These are phyloP conservation scores for Trinectes maculatus DNA, from an alignment of 2,113 vertebrate species.

Conservation along the genomic window DNA sequence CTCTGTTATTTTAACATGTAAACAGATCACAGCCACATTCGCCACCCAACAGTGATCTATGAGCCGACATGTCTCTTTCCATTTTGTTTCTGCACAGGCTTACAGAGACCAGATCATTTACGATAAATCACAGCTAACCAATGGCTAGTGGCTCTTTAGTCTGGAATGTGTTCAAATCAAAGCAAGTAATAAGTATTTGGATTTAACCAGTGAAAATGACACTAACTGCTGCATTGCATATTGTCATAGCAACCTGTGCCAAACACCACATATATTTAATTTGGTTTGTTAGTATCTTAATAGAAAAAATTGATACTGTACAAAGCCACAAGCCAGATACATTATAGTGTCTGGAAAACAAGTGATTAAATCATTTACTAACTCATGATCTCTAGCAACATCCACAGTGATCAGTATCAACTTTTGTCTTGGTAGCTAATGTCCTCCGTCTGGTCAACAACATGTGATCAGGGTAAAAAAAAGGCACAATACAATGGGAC, in stretches of 20 bases:
- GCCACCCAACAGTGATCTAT: background rate
- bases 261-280: constrained; percentile 42
- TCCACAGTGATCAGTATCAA: constrained; percentile 4
- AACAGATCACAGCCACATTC: constrained; percentile 26
- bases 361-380: constrained; percentile 6
- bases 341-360: background rate
- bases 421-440: constrained; percentile 16
- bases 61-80: constrained; percentile 9
- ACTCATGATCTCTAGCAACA: constrained; percentile 22
- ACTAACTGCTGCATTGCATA: constrained; percentile 34
- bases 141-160: background rate
- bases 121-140: background rate
- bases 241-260: constrained; percentile 52
- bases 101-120: background rate
- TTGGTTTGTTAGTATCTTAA: constrained; percentile 25
- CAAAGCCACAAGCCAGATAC: constrained; percentile 32
- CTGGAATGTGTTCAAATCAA: constrained; percentile 1
- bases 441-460: constrained; percentile 38
- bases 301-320: constrained; percentile 27
- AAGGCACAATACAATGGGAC: constrained; percentile 73
- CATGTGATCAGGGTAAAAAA: constrained; percentile 47
- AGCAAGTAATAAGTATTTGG: background rate
- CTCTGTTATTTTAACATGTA: constrained; percentile 18
- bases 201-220: constrained; percentile 10
- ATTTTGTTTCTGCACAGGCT: constrained; percentile 11